phyloP scores from a whole-genome alignment of 2,113 vertebrate species.

The Lepus timidus region DNA sequence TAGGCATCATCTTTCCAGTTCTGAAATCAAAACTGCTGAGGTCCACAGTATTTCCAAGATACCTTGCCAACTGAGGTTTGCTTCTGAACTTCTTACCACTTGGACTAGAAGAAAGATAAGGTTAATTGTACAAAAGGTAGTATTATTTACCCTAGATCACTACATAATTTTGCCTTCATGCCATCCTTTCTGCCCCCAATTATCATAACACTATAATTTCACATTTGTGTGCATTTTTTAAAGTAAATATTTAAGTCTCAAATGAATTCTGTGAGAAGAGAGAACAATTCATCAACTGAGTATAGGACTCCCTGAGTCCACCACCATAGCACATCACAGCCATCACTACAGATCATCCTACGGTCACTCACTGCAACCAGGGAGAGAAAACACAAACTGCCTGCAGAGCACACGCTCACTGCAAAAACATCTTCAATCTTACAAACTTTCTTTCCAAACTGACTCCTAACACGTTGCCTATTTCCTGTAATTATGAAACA shows the following conservation, averaged over 20 bases:
- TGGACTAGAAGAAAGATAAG: constrained; percentile 89
- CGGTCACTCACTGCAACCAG: neutral
- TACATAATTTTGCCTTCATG: constrained; percentile 43
- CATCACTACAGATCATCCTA: neutral
- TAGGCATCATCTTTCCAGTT: constrained; percentile 94
- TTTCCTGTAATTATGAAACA: neutral
- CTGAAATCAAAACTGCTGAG: constrained; percentile 93
- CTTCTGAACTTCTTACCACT: constrained; percentile 95
- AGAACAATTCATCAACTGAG: neutral
- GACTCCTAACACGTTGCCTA: neutral
- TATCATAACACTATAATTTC: constrained; percentile 17
- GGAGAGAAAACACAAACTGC: neutral
- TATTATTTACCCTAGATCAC: constrained; percentile 42
- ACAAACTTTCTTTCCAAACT: constrained; percentile 7
- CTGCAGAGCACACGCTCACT: neutral
- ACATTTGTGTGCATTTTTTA: neutral
- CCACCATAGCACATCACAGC: neutral
- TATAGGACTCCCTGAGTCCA: neutral
- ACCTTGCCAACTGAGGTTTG: constrained; percentile 95
- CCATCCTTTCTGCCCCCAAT: neutral
- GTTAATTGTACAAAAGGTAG: constrained; percentile 76
- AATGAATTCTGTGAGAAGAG: neutral
- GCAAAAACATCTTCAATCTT: neutral
- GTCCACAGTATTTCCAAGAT: constrained; percentile 92
- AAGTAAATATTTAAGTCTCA: neutral